phyloP scores from a whole-genome alignment of 37 sponge, comb jelly and placozoan genomes.

The Cliona cf. orientalis region DNA sequence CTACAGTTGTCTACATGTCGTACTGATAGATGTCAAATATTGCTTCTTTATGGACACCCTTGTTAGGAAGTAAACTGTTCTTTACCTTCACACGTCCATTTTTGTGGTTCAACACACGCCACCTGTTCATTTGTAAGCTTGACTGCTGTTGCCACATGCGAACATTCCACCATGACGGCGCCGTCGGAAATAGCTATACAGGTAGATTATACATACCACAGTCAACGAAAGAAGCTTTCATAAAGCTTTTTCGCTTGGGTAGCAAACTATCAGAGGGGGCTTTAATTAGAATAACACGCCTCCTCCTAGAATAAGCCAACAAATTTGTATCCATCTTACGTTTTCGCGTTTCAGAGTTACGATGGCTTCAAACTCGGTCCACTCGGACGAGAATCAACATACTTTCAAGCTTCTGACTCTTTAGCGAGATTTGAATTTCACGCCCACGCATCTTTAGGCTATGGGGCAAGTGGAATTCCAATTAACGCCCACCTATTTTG shows the following conservation, averaged over 20 bases:
- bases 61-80: background rate
- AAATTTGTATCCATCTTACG: background rate
- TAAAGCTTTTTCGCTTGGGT: no score
- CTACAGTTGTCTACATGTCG: background rate
- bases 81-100: conserved; percentile 60
- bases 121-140: conserved; percentile 20
- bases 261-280: background rate
- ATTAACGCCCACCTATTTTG: conserved; percentile 25
- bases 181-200: no score
- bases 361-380: no score
- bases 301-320: background rate
- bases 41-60: background rate
- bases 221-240: background rate
- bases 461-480: no score
- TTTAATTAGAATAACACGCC: background rate
- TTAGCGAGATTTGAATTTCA: background rate
- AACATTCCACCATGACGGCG: conserved; percentile 44
- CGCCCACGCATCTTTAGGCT: conserved; percentile 12
- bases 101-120: conserved; percentile 3
- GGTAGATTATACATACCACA: background rate
- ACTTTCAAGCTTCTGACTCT: background rate
- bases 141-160: conserved; percentile 45
- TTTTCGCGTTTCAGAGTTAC: no score
- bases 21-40: background rate
- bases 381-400: no score